Percentiles rank a stretch among this genome's conserved stretches.
Conservation (phyloP, 2,797 vertebrate species). For the Takifugu ocellatus region DNA sequence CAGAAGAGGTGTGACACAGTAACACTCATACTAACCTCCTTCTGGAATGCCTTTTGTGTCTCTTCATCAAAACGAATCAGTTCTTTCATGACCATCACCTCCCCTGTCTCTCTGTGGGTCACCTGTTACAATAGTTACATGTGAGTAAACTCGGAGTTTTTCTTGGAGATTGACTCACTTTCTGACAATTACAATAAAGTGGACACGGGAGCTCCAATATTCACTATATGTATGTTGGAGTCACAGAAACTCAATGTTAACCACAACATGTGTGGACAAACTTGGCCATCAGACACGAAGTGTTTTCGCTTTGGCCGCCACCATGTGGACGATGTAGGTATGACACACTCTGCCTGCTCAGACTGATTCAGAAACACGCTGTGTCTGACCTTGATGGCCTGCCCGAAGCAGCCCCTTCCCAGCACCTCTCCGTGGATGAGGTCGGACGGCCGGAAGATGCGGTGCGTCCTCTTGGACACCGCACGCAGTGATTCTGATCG, state of each 20-base stretch:
- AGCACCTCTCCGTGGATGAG: conserved; percentile 97
- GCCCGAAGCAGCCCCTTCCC: conserved; percentile 94
- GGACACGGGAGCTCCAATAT: not conserved
- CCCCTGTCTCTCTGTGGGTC: conserved; percentile 85
- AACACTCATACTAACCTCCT: conserved; percentile 78
- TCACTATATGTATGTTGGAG: not conserved
- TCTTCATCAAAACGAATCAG: conserved; percentile 94
- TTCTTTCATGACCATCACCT: conserved; percentile 99
- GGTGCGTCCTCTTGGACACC: conserved; percentile 82
- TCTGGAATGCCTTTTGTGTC: conserved; percentile 93
- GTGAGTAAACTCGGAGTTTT: too few relatives aligned
- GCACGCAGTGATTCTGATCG: conserved; percentile 91
- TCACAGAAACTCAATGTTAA: too few relatives aligned
- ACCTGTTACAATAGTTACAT: conserved; percentile 73
- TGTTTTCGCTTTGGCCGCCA: conserved; percentile 32
- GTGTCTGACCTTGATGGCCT: conserved; percentile 90
- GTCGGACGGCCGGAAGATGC: conserved; percentile 95
- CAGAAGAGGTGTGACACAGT: too few relatives aligned
- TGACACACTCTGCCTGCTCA: conserved; percentile 1
- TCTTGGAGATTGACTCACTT: too few relatives aligned
- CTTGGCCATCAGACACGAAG: too few relatives aligned
- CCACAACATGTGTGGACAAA: too few relatives aligned
- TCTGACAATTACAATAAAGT: too few relatives aligned
- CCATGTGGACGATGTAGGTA: conserved; percentile 36
- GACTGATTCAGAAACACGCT: not conserved